Percentiles rank a stretch among this genome's conserved stretches.
Conservation (phyloP, 2,888 invertebrate genomes). For the Protonemura montana region DNA sequence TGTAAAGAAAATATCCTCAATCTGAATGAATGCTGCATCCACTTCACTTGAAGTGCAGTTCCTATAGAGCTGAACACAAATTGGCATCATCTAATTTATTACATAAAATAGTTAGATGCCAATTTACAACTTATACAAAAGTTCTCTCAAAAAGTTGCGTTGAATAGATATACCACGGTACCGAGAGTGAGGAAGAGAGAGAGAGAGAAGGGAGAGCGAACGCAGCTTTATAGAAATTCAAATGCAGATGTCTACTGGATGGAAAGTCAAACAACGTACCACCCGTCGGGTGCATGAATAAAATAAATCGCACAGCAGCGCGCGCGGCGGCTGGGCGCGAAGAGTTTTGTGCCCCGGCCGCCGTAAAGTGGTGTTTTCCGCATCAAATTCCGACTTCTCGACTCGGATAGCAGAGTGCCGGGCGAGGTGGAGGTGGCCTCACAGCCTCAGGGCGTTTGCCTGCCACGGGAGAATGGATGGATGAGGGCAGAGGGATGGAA, state of each 20-base stretch:
- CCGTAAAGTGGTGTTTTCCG: not conserved
- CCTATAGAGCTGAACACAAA: not conserved
- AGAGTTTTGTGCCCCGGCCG: not conserved
- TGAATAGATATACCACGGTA: not conserved
- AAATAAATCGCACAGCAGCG: conserved; percentile 14
- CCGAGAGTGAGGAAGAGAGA: not conserved
- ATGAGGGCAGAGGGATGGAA: not conserved
- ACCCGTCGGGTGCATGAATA: conserved; percentile 18
- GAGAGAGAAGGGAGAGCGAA: not conserved
- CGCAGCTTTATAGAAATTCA: conserved; percentile 15
- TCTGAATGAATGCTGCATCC: not conserved
- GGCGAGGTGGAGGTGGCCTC: no score
- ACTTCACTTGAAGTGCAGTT: not conserved
- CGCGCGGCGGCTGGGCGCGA: not conserved
- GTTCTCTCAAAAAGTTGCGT: not conserved
- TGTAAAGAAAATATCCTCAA: not conserved
- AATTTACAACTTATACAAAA: conserved; percentile 16
- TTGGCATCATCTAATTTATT: not conserved
- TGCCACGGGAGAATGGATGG: not conserved
- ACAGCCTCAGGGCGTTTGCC: not conserved
- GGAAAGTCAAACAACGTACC: conserved; percentile 8
- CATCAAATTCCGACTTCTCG: not conserved
- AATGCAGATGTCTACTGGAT: not conserved
- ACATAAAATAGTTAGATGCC: not conserved
- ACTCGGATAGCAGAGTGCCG: not conserved